Conservation (phyloP, 2,113 vertebrate species). For the Aleadryas rufinucha region DNA sequence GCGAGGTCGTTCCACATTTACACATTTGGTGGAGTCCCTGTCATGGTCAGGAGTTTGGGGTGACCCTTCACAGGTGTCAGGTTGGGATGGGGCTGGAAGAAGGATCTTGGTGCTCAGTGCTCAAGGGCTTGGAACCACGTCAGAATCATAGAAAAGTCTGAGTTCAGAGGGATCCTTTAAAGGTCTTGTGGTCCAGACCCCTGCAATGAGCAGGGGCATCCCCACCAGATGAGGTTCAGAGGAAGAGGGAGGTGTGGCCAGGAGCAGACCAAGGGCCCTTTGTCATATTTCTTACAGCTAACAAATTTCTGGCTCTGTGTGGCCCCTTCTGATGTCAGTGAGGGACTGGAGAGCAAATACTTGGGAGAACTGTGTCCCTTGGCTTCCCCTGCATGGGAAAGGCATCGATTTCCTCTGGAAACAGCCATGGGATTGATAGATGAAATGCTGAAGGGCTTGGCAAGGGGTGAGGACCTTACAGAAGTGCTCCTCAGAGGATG, state of each 20-base stretch:
- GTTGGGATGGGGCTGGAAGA: neutral
- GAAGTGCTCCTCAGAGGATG: neutral
- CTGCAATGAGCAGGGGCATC: neutral
- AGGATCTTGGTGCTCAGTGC: neutral
- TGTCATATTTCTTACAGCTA: rapidly evolving
- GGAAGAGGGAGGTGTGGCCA: neutral
- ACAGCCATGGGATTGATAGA: neutral
- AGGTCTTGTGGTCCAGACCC: neutral
- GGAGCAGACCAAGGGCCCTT: neutral
- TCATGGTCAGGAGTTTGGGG: neutral
- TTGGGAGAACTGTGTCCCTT: neutral
- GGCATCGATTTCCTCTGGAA: neutral
- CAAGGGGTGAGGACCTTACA: neutral
- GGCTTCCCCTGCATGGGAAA: neutral
- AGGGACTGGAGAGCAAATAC: neutral
- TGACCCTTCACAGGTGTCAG: rapidly evolving
- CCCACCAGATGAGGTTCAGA: neutral
- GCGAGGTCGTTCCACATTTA: rapidly evolving
- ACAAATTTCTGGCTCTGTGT: neutral
- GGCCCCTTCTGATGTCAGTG: neutral
- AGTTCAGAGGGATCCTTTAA: neutral
- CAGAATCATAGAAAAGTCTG: neutral
- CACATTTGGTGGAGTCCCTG: neutral
- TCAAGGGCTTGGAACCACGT: neutral
- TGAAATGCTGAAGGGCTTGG: neutral